phyloP scores from a whole-genome alignment of 2,888 invertebrate species.

The Rapana venosa region DNA sequence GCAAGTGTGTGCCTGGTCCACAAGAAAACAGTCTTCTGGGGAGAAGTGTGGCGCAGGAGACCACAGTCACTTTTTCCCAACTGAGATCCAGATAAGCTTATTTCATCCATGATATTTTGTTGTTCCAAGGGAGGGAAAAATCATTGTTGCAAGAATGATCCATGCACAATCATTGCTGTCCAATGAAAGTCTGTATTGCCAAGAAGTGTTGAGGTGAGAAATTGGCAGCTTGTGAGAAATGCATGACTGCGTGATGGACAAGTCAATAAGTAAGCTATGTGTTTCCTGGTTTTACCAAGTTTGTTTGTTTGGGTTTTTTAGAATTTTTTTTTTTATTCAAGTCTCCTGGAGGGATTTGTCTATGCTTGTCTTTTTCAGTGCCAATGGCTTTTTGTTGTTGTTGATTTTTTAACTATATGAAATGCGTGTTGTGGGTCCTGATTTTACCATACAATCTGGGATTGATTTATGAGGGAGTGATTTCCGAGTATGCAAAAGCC shows the following conservation, averaged over 20 bases:
- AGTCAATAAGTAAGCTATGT: neutral
- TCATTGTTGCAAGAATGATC: too few species aligned
- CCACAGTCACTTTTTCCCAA: neutral
- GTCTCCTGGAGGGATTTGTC: too few species aligned
- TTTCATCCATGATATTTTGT: too few species aligned
- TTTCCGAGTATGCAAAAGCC: neutral
- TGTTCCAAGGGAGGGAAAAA: too few species aligned
- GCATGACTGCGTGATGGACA: neutral
- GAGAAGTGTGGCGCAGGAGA: too few species aligned
- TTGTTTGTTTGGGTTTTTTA: too few species aligned
- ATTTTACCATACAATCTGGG: conserved; percentile 10
- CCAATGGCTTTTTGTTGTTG: neutral
- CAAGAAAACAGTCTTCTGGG: too few species aligned
- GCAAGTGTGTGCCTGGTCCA: too few species aligned
- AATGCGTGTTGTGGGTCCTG: neutral
- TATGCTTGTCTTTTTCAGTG: too few species aligned
- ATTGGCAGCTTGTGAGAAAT: neutral
- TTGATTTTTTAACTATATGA: neutral
- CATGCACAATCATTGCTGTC: too few species aligned
- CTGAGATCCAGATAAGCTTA: neutral
- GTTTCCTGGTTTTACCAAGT: neutral
- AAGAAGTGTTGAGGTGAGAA: too few species aligned
- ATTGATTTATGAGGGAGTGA: neutral
- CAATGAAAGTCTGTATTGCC: too few species aligned
- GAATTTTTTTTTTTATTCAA: neutral